Percentiles rank a stretch among this genome's conserved stretches.
phyloP scores from a whole-genome alignment of 64 coral and sea anemone genomes.

The Dendrophyllia cribrosa region DNA sequence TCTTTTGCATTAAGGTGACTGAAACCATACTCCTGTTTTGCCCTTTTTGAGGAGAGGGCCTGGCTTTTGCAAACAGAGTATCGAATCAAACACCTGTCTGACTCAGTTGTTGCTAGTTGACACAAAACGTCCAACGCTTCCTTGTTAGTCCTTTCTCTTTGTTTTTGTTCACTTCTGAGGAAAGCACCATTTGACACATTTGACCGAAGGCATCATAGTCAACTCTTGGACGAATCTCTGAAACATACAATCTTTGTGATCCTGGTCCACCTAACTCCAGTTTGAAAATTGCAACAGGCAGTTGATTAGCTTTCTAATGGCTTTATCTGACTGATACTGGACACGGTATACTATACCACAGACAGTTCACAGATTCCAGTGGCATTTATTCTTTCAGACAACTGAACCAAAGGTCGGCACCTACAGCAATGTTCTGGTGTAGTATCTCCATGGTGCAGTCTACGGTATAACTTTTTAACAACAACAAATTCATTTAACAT shows the following conservation, averaged over 20 bases:
- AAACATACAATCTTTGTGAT: slow-evolving; percentile 42
- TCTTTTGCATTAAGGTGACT: neutral
- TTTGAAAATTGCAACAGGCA: slow-evolving; percentile 63
- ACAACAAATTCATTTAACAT: slow-evolving; percentile 55
- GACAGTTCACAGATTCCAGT: too few species aligned
- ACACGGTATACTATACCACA: too few species aligned
- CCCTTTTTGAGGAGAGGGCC: slow-evolving; percentile 31
- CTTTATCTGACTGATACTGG: slow-evolving; percentile 71
- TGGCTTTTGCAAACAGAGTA: slow-evolving; percentile 41
- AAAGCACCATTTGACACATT: slow-evolving; percentile 17
- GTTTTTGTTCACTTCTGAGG: slow-evolving; percentile 7
- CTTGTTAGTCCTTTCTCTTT: slow-evolving; percentile 37
- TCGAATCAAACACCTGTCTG: slow-evolving; percentile 45
- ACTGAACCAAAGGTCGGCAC: too few species aligned
- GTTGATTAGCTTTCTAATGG: slow-evolving; percentile 63
- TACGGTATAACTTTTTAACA: slow-evolving; percentile 33
- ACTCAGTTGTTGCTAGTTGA: slow-evolving; percentile 60
- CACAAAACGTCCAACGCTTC: slow-evolving; percentile 56
- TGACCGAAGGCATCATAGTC: slow-evolving; percentile 47
- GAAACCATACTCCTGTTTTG: slow-evolving; percentile 64
- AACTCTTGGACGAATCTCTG: slow-evolving; percentile 27
- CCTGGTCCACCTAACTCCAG: slow-evolving; percentile 41
- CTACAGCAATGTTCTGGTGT: slow-evolving; percentile 6
- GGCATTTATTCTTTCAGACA: too few species aligned
- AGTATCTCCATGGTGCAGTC: slow-evolving; percentile 10